Base-by-base conservation (phyloP, 2,888 invertebrate genomes). In the Anarsia innoxiella region DNA sequence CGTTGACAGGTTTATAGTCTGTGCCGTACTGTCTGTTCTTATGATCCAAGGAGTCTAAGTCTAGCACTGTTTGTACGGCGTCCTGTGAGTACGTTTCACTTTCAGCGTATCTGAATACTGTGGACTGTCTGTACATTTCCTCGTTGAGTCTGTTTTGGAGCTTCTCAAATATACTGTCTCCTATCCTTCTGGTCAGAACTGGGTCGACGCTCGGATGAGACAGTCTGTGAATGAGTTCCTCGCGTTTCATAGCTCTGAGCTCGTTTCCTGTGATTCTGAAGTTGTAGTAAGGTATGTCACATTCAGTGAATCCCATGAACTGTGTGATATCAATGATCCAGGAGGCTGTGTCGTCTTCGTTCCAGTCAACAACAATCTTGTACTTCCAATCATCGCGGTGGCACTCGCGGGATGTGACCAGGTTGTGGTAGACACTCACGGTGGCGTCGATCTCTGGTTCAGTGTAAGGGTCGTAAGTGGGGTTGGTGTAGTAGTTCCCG, bases 301-400 rank as follows among this genome's bases (percentile, higher is more conserved):
- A 72, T 47, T 82, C 79, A 49, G 67, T 67, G 53, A 66, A 66
- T 23, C 79, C 77, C 52, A 72, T 55, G 41, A 59, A 51, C 42
- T 69, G 66, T 3, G 71, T 66, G 23, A 76, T 71, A 41, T 83
- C 79, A 37, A 78, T 59, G 39, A 86, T 56, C 89, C 89, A 89
- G 42, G 85, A 78, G 37, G 85, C 72, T 26, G 88, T 86, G 56
- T 89, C 89, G 9, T 84, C 83, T 39, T 84, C 82, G 45, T 63
- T 84, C 89, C 89, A 89, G 10, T 84, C 74, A 42, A 64, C 61
- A 23, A 88, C 69, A 29, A 76, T 70, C 53, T 88, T 88, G 52
- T 70, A 72, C 41, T 75, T 76, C 88, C 88, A 89, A 28, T 84
- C 85, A 15, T 80, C 80, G 19, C 70, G 60, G 41, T 62, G 65